Base-by-base conservation (phyloP, 2,888 invertebrate species). In the Agrotis segetum region DNA sequence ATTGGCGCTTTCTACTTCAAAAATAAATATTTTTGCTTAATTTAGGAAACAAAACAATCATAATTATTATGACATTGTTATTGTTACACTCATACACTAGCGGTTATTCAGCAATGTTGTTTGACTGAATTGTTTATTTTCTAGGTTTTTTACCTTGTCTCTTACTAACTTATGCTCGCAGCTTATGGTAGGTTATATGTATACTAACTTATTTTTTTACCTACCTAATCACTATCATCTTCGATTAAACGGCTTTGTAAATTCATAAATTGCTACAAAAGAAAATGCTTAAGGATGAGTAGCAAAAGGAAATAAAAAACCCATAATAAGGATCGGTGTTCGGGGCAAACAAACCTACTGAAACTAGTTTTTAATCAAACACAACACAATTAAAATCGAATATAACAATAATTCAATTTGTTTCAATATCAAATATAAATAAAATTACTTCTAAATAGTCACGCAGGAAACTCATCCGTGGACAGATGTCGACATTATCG, bases 401-500 rank as follows among this genome's bases (percentile, higher is more conserved):
- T 14, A 58, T 46, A 21, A 24, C n/a, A n/a, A n/a, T n/a, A n/a
- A n/a, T n/a, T n/a, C n/a, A 56, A 67, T 21, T 17, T 21, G n/a
- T 29, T 16, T 62, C 34, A 72, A 65, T 4, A 17, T 50, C 24
- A 24, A 47, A 62, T 63, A 19, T 56, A 50, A 65, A 67, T 46
- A 70, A 67, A 76, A 56, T 62, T 3, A 49, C 34, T n/a, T 53
- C n/a, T n/a, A 50, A 24, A 56, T 71, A 77, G 67, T 71, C 71
- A 67, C 60, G 63, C 24, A 19, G 55, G 60, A 34, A 58, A 59
- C 60, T 68, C 72, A 68, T 74, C 66, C 69, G 55, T 60, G 34
- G 83, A 80, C 92, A 92, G 91, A 92, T 92, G 92, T 83, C 50
- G 34, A 19, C 66, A 50, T 72, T 67, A 50, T 52, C 69, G 50